phyloP scores from a whole-genome alignment of 2,888 invertebrate genomes.

The Atherix ibis region DNA sequence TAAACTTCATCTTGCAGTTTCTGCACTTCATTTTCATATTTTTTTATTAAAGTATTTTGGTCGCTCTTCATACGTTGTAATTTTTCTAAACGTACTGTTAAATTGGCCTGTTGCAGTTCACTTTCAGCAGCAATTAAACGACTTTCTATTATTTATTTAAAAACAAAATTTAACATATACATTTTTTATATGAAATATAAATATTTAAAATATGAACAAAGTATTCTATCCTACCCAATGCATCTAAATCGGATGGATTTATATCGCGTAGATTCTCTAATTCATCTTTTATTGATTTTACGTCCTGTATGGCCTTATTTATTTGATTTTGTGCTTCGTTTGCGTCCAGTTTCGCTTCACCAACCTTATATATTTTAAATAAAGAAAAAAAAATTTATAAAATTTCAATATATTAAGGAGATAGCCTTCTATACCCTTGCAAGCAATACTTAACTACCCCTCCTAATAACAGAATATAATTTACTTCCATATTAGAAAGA shows the following conservation, averaged over 20 bases:
- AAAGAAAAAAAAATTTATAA: neutral
- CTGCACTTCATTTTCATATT: slow-evolving; percentile 61
- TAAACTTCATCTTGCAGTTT: slow-evolving; percentile 58
- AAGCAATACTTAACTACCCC: no score
- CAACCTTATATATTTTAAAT: slow-evolving; percentile 42
- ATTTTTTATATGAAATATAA: slow-evolving; percentile 5
- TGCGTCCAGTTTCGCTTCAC: slow-evolving; percentile 73
- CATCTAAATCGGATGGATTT: slow-evolving; percentile 48
- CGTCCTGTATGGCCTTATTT: slow-evolving; percentile 58
- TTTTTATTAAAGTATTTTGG: slow-evolving; percentile 61
- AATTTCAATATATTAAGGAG: no score
- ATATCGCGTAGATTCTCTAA: slow-evolving; percentile 58
- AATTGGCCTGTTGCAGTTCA: slow-evolving; percentile 51
- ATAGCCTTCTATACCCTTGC: no score
- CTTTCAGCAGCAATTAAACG: slow-evolving; percentile 53
- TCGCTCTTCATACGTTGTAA: slow-evolving; percentile 53
- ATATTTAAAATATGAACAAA: slow-evolving; percentile 4
- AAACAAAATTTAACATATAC: neutral
- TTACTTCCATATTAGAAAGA: neutral
- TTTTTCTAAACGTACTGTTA: slow-evolving; percentile 58
- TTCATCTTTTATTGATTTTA: slow-evolving; percentile 62
- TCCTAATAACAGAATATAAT: neutral
- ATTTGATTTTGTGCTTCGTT: slow-evolving; percentile 68
- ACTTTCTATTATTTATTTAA: slow-evolving; percentile 36
- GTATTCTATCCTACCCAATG: slow-evolving; percentile 32